These are phyloP conservation scores for Haliaeetus albicilla DNA, from an alignment of 2,797 vertebrate species.

Conservation along the genomic window DNA sequence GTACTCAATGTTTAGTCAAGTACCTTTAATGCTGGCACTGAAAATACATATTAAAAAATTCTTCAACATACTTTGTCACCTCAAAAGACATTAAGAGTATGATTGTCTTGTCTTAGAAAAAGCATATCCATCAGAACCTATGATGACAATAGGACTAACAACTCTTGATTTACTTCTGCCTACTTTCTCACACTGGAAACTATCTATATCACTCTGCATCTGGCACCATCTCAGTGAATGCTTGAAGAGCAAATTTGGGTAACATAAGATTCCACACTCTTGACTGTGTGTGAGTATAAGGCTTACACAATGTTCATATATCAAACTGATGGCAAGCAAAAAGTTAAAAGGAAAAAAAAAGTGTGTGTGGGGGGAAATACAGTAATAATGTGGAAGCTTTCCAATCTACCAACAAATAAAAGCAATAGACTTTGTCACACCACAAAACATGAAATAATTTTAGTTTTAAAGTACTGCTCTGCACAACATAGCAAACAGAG, in stretches of 20 bases:
- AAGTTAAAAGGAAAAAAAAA: not conserved
- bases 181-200: not conserved
- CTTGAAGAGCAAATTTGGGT: not conserved
- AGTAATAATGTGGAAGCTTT: slow-evolving; percentile 57
- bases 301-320: not conserved
- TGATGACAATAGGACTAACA: not conserved
- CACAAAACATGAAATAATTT: slow-evolving; percentile 67
- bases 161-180: not conserved
- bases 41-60: not conserved
- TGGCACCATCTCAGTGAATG: not conserved
- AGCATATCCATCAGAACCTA: not conserved
- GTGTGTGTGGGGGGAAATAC: not conserved
- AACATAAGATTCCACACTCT: not conserved
- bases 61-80: not conserved
- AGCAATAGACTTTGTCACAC: slow-evolving; percentile 66
- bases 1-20: not conserved
- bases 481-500: slow-evolving; percentile 63
- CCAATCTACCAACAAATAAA: slow-evolving; percentile 55
- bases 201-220: not conserved
- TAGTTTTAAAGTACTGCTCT: slow-evolving; percentile 66
- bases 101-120: not conserved
- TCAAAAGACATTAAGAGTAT: not conserved
- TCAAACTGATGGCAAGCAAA: not conserved
- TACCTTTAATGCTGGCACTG: not conserved
- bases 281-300: not conserved